Percentiles rank a stretch among this genome's conserved stretches.
These are phyloP conservation scores for Ahaetulla prasina DNA, from an alignment of 2,113 vertebrate genomes.

Conservation along the genomic window DNA sequence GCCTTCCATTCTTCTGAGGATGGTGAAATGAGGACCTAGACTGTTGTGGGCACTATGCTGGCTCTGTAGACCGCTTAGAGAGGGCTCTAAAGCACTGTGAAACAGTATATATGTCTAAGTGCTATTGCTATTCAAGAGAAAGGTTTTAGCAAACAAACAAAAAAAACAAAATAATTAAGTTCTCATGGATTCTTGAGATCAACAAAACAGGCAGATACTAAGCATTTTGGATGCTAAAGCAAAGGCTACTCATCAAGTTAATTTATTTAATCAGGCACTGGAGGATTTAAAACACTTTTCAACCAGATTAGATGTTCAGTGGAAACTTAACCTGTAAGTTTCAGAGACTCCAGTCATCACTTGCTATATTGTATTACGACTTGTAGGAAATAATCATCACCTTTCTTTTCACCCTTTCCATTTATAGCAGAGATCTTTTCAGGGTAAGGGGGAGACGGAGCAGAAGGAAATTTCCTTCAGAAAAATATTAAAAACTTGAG, in stretches of 20 bases:
- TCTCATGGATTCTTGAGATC: background rate
- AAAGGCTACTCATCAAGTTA: background rate
- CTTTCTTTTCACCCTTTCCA: background rate
- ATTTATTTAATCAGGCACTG: background rate
- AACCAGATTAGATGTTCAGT: background rate
- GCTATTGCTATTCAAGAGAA: background rate
- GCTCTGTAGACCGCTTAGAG: too few species aligned
- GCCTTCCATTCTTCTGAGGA: too few species aligned
- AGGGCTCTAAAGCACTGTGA: too few species aligned
- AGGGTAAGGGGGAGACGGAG: background rate
- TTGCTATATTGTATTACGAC: background rate
- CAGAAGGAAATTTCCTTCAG: slow-evolving; percentile 26
- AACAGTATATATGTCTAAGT: too few species aligned
- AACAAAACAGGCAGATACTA: background rate
- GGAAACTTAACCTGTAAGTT: background rate
- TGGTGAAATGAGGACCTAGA: too few species aligned
- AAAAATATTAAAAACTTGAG: slow-evolving; percentile 4
- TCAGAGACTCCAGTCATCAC: background rate
- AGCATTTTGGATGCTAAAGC: background rate
- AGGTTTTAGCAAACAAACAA: background rate
- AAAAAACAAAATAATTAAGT: background rate
- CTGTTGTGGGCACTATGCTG: too few species aligned
- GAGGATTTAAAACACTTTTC: background rate
- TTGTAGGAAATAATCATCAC: background rate
- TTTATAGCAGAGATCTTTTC: background rate